These are phyloP conservation scores for Neria commutata DNA, from an alignment of 2,888 invertebrate species.

Conservation along the genomic window DNA sequence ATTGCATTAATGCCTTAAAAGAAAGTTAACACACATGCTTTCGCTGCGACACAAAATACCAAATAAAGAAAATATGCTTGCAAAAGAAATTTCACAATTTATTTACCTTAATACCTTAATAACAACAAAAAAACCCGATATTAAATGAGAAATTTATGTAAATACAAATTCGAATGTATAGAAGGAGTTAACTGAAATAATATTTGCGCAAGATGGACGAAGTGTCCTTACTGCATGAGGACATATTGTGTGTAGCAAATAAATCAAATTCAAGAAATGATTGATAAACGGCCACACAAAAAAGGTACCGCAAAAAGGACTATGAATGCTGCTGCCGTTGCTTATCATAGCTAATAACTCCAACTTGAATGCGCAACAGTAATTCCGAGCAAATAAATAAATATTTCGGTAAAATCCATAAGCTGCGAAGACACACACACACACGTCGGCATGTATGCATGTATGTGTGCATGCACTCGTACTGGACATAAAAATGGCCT, in stretches of 20 bases:
- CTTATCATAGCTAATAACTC: not conserved
- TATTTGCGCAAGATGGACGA: not conserved
- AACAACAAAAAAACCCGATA: too few species aligned
- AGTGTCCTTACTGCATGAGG: not conserved
- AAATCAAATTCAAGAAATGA: constrained; percentile 15
- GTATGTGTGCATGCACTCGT: not conserved
- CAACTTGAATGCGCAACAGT: not conserved
- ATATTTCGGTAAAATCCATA: not conserved
- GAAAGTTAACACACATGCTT: too few species aligned
- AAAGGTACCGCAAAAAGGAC: not conserved
- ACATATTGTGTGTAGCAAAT: constrained; percentile 1
- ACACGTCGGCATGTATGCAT: not conserved
- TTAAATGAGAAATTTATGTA: not conserved
- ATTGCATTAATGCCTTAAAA: too few species aligned
- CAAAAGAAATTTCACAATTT: too few species aligned
- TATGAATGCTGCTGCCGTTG: not conserved
- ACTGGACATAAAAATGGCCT: not conserved
- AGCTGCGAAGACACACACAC: not conserved
- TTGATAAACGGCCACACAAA: constrained; percentile 1
- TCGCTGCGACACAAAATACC: too few species aligned
- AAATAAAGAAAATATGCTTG: too few species aligned
- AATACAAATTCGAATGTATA: not conserved
- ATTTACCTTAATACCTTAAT: too few species aligned
- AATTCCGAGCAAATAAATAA: not conserved
- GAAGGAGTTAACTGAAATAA: not conserved